Percentiles rank a stretch among this genome's conserved stretches.
Conservation (phyloP, 2,888 invertebrate genomes). For the Philaethria dido region DNA sequence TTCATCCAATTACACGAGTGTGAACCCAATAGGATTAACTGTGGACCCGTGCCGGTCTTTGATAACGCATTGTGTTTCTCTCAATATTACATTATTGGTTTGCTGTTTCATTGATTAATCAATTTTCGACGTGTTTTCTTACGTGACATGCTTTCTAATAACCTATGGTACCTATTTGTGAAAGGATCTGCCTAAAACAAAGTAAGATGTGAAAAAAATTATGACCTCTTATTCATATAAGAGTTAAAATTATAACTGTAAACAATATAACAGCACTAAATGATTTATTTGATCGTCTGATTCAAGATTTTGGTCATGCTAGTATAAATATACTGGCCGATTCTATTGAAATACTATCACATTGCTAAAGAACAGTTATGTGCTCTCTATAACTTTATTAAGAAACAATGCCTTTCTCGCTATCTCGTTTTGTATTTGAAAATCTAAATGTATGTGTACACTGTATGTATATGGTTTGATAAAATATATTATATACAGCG, state of each 20-base stretch:
- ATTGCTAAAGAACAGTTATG: conserved; percentile 17
- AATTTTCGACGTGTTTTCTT: background rate
- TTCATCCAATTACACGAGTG: conserved; percentile 80
- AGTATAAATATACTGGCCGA: conserved; percentile 7
- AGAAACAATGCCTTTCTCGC: conserved; percentile 4
- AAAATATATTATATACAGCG: no score
- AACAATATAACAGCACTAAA: conserved; percentile 7
- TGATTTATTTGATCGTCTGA: conserved; percentile 7
- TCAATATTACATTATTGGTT: conserved; percentile 18
- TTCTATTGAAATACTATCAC: conserved; percentile 15
- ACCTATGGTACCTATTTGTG: background rate
- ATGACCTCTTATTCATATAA: background rate
- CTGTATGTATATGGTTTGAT: no score
- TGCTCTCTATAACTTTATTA: conserved; percentile 15
- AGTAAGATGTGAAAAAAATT: background rate
- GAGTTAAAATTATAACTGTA: conserved; percentile 14
- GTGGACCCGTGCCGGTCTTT: conserved; percentile 36
- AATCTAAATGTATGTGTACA: conserved; percentile 2
- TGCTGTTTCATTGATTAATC: conserved; percentile 2
- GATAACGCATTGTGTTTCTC: conserved; percentile 30
- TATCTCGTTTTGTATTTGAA: background rate
- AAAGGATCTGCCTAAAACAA: background rate
- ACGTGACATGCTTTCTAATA: background rate
- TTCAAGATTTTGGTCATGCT: conserved; percentile 18
- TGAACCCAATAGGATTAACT: conserved; percentile 74